Conservation (phyloP, 2,888 invertebrate species). For the Enoplolaimus lenunculus region DNA sequence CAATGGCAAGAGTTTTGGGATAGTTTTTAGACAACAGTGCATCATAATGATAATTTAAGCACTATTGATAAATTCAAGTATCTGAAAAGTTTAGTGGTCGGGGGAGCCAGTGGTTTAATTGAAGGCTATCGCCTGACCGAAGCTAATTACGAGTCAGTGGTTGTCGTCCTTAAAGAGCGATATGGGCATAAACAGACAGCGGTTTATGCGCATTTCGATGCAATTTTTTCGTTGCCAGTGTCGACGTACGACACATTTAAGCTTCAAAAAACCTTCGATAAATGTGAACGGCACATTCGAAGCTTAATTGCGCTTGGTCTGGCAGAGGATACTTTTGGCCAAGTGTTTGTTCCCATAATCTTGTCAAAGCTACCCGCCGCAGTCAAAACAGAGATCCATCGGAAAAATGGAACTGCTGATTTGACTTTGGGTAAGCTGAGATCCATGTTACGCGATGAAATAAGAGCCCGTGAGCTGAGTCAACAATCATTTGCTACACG, state of each 20-base stretch:
- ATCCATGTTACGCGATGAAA: not conserved
- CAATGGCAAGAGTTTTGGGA: not conserved
- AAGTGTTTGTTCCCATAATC: not conserved
- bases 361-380: not conserved
- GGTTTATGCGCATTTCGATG: not conserved
- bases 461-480: not conserved
- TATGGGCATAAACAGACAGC: not conserved
- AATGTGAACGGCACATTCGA: not conserved
- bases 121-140: not conserved
- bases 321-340: not conserved
- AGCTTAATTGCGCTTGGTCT: not conserved
- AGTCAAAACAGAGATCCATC: not conserved
- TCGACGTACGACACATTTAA: not conserved
- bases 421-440: not conserved
- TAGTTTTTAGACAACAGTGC: not conserved
- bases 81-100: not conserved
- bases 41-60: not conserved
- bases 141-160: not conserved
- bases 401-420: not conserved
- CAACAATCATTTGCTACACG: not conserved
- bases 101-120: not conserved
- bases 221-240: not conserved
- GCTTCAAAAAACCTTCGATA: not conserved
- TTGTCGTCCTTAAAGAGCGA: not conserved
- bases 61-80: not conserved